Percentiles rank a stretch among this genome's conserved stretches.
phyloP scores from a whole-genome alignment of 2,113 vertebrate genomes.

The Epinephelus fuscoguttatus region DNA sequence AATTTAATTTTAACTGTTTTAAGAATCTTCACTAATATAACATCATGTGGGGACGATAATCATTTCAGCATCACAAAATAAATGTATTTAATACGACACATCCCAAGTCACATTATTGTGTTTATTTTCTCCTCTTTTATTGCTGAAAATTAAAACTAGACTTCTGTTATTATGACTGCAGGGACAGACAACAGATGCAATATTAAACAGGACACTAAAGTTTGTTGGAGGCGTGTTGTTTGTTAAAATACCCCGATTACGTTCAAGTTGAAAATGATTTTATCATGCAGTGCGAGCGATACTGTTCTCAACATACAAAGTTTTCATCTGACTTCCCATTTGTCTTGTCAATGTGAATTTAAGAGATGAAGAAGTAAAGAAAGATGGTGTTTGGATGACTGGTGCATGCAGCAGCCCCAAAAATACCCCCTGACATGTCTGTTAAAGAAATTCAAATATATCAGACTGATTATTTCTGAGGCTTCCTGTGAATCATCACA shows the following conservation, averaged over 20 bases:
- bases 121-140: background rate
- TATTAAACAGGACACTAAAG: background rate
- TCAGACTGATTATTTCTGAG: conserved; percentile 16
- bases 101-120: background rate
- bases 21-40: background rate
- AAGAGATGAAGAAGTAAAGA: background rate
- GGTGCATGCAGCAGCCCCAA: background rate
- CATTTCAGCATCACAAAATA: background rate
- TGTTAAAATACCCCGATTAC: background rate
- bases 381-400: background rate
- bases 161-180: conserved; percentile 3
- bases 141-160: conserved; percentile 9
- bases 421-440: background rate
- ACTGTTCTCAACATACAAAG: no score
- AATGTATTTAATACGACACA: background rate
- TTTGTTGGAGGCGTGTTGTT: background rate
- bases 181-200: conserved; percentile 10
- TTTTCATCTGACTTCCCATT: background rate
- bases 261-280: background rate
- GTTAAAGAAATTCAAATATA: background rate
- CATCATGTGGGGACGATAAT: background rate
- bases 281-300: background rate
- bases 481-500: conserved; percentile 46
- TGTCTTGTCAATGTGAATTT: no score
- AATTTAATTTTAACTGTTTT: background rate